Percentiles rank a stretch among this genome's conserved stretches.
These are phyloP conservation scores for Girardia tigrina DNA, from an alignment of 2,888 invertebrate species.

Conservation along the genomic window DNA sequence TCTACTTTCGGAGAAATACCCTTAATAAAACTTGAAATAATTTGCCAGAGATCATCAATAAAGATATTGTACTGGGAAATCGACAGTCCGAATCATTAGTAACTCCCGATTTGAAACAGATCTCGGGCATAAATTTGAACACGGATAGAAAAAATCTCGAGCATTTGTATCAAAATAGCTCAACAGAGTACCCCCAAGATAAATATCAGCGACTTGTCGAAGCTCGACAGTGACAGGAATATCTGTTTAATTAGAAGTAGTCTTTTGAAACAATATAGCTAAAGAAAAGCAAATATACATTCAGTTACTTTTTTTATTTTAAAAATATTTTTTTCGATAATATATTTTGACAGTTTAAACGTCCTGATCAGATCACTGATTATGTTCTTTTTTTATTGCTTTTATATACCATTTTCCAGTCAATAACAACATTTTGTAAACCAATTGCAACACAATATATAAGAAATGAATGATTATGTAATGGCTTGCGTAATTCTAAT, in stretches of 20 bases:
- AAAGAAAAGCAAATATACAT: no score
- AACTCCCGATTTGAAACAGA: slow-evolving; percentile 40
- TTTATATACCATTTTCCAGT: no score
- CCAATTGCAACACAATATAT: no score
- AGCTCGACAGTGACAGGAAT: slow-evolving; percentile 35
- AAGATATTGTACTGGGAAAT: slow-evolving; percentile 44
- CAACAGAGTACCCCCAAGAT: slow-evolving; percentile 42
- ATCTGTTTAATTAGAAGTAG: slow-evolving; percentile 39
- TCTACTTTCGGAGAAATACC: slow-evolving; percentile 49
- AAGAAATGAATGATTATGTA: no score
- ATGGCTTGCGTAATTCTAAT: no score
- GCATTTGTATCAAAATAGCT: slow-evolving; percentile 45
- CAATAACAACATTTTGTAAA: no score
- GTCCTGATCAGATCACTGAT: no score
- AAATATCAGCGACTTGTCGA: slow-evolving; percentile 37
- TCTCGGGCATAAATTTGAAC: slow-evolving; percentile 42
- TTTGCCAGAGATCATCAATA: background rate
- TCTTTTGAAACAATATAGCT: no score
- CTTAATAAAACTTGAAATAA: slow-evolving; percentile 39
- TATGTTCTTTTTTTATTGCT: no score
- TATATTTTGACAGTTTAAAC: no score
- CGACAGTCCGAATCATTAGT: slow-evolving; percentile 44
- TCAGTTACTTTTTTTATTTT: no score
- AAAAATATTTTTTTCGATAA: no score
- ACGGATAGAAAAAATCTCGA: slow-evolving; percentile 47